A percentile compares a stretch with the other conserved stretches of the same genome.
Conservation (phyloP, 2,797 vertebrate genomes). For the Amblyopsis hoosieri region DNA sequence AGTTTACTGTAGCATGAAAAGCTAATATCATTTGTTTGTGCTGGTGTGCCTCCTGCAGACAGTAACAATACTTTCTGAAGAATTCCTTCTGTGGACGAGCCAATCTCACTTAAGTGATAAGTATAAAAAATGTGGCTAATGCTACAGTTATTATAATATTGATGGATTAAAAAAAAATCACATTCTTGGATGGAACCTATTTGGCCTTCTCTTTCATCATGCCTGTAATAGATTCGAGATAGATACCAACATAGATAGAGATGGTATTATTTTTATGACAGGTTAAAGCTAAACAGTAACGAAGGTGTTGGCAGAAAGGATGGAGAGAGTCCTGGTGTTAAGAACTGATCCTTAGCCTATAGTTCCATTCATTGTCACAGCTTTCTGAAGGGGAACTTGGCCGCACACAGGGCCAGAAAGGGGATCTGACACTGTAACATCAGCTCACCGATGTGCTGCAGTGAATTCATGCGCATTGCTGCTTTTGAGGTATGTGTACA, state of each 20-base stretch:
- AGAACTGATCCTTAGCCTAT: slow-evolving; percentile 38
- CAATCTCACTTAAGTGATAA: slow-evolving; percentile 24
- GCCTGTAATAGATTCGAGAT: background rate
- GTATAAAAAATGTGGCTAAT: slow-evolving; percentile 28
- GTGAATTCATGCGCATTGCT: slow-evolving; percentile 67
- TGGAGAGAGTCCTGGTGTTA: slow-evolving; percentile 30
- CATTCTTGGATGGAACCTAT: too few species aligned
- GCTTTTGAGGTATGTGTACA: slow-evolving; percentile 44
- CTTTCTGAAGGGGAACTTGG: slow-evolving; percentile 54
- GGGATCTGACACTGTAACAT: slow-evolving; percentile 67
- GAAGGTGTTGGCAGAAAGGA: slow-evolving; percentile 13
- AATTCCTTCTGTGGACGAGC: slow-evolving; percentile 14
- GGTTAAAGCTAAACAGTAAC: slow-evolving; percentile 13
- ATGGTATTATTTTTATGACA: slow-evolving; percentile 22
- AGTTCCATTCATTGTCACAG: slow-evolving; percentile 45
- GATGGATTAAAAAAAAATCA: too few species aligned
- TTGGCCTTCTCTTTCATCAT: background rate
- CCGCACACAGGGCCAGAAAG: slow-evolving; percentile 64
- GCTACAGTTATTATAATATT: slow-evolving; percentile 29
- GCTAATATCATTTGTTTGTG: background rate
- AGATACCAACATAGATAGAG: background rate
- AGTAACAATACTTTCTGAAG: background rate
- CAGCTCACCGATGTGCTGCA: slow-evolving; percentile 64
- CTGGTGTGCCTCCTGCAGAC: background rate
- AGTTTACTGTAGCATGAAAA: background rate